Percentiles rank a stretch among this genome's conserved stretches.
Evolutionary conservation across 1,140 invertebrate genomes (phyloP).

Genomic region (Nautilus pompilius): DNA sequence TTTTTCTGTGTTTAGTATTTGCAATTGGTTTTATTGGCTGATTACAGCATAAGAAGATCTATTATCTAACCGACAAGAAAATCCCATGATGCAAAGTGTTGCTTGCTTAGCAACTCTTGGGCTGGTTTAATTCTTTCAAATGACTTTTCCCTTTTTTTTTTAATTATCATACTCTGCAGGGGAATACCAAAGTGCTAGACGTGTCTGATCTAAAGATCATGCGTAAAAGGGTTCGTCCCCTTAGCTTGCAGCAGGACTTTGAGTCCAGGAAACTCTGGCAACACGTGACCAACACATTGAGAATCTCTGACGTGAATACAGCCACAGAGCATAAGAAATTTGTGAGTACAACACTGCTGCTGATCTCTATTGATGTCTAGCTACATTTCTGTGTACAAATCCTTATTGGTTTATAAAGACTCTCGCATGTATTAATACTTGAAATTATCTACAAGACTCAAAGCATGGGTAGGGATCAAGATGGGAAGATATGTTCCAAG

Average conservation of each 20-base stretch:
- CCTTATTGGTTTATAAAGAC: too few relatives aligned
- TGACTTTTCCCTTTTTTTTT: neutral
- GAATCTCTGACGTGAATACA: conserved; percentile 41
- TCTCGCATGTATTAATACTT: neutral
- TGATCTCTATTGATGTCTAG: too few relatives aligned
- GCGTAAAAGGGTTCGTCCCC: conserved; percentile 46
- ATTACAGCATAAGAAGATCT: too few relatives aligned
- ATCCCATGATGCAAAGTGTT: too few relatives aligned
- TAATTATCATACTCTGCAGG: conserved; percentile 24
- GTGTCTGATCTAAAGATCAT: conserved; percentile 29
- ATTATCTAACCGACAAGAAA: too few relatives aligned
- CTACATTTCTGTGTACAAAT: too few relatives aligned
- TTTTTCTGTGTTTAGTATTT: too few relatives aligned
- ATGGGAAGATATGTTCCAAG: neutral
- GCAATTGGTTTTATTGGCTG: too few relatives aligned
- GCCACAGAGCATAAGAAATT: conserved; percentile 53
- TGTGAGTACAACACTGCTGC: conserved; percentile 35
- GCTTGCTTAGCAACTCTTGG: conserved; percentile 7
- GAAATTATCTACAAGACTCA: neutral
- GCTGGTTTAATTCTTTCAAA: neutral
- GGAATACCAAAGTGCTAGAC: conserved; percentile 37
- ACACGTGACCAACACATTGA: conserved; percentile 49
- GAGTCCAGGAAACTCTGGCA: conserved; percentile 53
- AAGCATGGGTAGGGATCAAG: neutral
- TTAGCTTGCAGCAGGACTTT: conserved; percentile 43